Base-by-base conservation (phyloP, 2,113 vertebrate genomes). In the Otis tarda region DNA sequence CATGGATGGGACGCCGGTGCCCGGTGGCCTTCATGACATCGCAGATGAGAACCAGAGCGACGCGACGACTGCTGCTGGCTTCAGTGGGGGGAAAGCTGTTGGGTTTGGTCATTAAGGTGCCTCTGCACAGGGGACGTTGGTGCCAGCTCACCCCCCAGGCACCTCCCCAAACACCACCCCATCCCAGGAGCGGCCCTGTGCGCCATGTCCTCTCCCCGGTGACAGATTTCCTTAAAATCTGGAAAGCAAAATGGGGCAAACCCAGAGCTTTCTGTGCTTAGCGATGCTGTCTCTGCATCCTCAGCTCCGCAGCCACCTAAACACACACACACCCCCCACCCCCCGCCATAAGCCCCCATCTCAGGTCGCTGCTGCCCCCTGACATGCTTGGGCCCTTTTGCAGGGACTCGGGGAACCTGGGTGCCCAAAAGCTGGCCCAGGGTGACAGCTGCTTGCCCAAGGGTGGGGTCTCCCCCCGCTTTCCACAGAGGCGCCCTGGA, bases 1-100 rank as follows among this genome's bases (percentile, higher is more conserved):
- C n/a, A 22, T 7, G 47, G 84, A 18, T 35, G 81, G 81, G 39
- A 33, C 30, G 55, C 1, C 2, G 84, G 3, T 81, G 37, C 24
- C 33, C 21, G 23, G 8, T 6, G 43, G 31, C 28, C 82, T 23
- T 12, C 74, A 78, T 53, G 45, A 55, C 53, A 50, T 45, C 0
- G 3, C 21, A 57, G 50, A 41, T 50, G 85, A 39, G 2, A 17
- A n/a, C 12, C 22, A 28, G 74, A n/a, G n/a, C 0, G 0, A n/a
- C 20, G 37, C 41, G 22, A 11, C 0, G 1, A 52, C 69, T 4
- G 2, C 57, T 57, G 84, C 83, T 69, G 85, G 49, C 67, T 80
- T 55, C 2, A 4, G 41, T 1, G 63, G 59, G 57, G 30, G 52
- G 16, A 45, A 83, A 90, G 15, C 33, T 11, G 27, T 3, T 43